These are phyloP conservation scores for Turritopsis dohrnii DNA, from an alignment of 30 jellyfish, hydroid and myxozoan genomes.

Conservation along the genomic window DNA sequence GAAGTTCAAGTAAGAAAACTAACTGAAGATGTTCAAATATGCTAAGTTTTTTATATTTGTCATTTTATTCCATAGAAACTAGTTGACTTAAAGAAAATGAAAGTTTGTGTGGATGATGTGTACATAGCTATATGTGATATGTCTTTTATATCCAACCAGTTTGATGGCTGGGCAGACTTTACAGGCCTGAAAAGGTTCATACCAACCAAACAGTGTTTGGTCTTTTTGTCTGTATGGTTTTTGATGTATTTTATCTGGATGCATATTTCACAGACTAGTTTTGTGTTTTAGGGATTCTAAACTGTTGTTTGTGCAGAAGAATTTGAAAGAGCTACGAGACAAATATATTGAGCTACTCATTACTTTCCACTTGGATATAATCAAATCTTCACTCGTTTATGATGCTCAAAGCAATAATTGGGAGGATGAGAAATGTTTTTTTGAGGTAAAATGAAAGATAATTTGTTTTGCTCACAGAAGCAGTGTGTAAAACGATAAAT, in stretches of 20 bases:
- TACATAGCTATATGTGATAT: not conserved
- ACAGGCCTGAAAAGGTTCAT: not conserved
- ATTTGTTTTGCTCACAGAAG: not conserved
- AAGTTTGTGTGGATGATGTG: not conserved
- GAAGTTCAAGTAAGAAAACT: no score
- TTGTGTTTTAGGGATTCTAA: not conserved
- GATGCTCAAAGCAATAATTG: constrained; percentile 65
- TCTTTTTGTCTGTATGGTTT: not conserved
- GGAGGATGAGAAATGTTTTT: constrained; percentile 50
- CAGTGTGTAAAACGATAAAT: not conserved
- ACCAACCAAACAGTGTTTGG: not conserved
- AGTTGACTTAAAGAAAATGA: not conserved
- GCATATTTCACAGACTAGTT: not conserved
- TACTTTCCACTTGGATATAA: constrained; percentile 38
- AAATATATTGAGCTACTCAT: constrained; percentile 2
- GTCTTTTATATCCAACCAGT: not conserved
- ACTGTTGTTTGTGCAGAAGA: not conserved
- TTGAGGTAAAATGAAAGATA: constrained; percentile 37
- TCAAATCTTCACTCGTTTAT: constrained; percentile 39
- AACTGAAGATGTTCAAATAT: no score
- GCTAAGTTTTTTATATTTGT: not conserved
- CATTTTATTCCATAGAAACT: not conserved
- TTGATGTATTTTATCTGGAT: not conserved
- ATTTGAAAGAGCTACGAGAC: not conserved
- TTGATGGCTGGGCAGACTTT: not conserved